These are phyloP conservation scores for Oryzaephilus surinamensis DNA, from an alignment of 1,140 invertebrate genomes.

Conservation along the genomic window DNA sequence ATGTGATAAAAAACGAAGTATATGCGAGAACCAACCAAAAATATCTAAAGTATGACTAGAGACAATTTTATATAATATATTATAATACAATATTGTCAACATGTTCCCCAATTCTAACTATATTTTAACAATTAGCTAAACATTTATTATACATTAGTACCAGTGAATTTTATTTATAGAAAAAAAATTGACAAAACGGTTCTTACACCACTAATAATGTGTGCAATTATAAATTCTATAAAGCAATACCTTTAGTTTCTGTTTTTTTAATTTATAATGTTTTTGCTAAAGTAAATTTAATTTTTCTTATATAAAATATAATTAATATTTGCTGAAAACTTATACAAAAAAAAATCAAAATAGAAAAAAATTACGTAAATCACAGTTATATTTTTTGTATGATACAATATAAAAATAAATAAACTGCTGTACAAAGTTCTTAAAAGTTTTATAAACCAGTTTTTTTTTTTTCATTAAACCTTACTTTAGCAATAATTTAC, in stretches of 20 bases:
- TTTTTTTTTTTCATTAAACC: too few relatives aligned
- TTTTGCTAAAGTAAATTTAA: conserved; percentile 8
- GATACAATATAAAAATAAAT: conserved; percentile 3
- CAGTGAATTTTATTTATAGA: conserved; percentile 1
- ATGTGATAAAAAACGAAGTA: too few relatives aligned
- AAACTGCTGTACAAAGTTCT: too few relatives aligned
- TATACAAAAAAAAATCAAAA: background rate
- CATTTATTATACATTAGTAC: conserved; percentile 1
- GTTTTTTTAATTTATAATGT: background rate
- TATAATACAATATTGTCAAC: conserved; percentile 13
- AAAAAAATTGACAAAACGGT: conserved; percentile 7
- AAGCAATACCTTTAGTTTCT: conserved; percentile 1
- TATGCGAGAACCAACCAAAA: too few relatives aligned
- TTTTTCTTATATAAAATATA: conserved; percentile 9
- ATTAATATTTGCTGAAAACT: conserved; percentile 3
- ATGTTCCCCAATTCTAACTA: conserved; percentile 13
- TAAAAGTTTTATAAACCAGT: too few relatives aligned
- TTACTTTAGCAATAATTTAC: too few relatives aligned
- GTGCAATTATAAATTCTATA: too few relatives aligned
- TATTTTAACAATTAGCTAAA: conserved; percentile 7
- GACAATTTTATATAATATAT: too few relatives aligned
- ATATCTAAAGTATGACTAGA: too few relatives aligned
- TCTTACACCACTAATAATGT: too few relatives aligned
- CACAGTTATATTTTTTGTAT: conserved; percentile 8
- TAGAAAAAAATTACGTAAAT: background rate